Base-by-base conservation (phyloP, 2,113 vertebrate genomes). In the Rana temporaria region DNA sequence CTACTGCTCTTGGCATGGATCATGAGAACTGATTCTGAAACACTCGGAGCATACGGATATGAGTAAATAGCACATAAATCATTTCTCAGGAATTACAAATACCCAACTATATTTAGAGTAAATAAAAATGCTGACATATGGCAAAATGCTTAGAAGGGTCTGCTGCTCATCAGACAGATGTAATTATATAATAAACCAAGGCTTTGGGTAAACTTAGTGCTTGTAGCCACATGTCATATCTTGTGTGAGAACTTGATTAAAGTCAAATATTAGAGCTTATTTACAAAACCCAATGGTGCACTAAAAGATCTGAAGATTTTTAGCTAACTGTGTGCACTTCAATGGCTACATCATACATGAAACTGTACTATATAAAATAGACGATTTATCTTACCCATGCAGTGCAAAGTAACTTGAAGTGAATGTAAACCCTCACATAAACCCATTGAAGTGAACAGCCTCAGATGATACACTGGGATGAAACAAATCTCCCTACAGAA, bases 91-190 rank as follows among this genome's bases (percentile, higher is more conserved):
- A 55, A 66, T 82, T 82, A 60, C 48, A 76, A 59, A 83, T 20
- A 52, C 52, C 24, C 11, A 15, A 16, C 53, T 83, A 48, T 59
- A 75, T 68, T 76, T 76, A 75, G 18, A 56, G 52, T 65, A 22
- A 82, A 82, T 74, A 67, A 82, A 75, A 74, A 57, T 74, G 70
- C 80, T 82, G 70, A 82, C 80, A 74, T 74, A 72, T 82, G 71
- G 38, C 52, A 59, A 65, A 82, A 38, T 24, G 26, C 34, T 59
- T 19, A 22, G 20, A 59, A 73, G 8, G 20, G 65, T 76, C 71
- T 75, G 24, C 52, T 67, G 48, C 15, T 26, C 34, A 65, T 65
- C 60, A 68, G 64, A 83, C 71, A 30, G 71, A 76, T 66, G 63
- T 75, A 34, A 68, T 64, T 76, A 56, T 76, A 26, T 22, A 57